Evolutionary conservation across 2,888 invertebrate species (phyloP).

Genomic region (Drosophila birchii): DNA sequence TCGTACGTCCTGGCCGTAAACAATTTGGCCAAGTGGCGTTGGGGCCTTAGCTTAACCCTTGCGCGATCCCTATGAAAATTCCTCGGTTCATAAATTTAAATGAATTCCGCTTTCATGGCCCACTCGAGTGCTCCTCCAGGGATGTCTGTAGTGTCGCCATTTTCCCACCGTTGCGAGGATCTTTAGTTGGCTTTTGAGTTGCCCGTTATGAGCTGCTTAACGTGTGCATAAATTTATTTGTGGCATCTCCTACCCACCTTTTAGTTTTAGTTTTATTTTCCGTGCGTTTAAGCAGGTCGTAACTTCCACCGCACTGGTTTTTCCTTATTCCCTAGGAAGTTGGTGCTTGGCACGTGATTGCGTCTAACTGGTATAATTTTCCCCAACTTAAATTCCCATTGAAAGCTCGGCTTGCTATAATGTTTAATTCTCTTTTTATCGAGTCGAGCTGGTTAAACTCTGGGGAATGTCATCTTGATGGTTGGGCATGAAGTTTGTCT

Average conservation of each 20-base stretch:
- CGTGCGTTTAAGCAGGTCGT: conserved; percentile 42
- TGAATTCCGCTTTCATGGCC: conserved; percentile 75
- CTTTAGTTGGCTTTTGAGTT: conserved; percentile 48
- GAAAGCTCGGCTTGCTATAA: neutral
- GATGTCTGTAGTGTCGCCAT: conserved; percentile 51
- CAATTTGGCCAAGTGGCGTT: conserved; percentile 31
- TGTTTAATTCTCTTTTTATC: conserved; percentile 44
- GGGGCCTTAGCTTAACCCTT: conserved; percentile 2
- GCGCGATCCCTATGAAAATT: conserved; percentile 63
- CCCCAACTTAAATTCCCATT: conserved; percentile 3
- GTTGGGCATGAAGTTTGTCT: conserved; percentile 12
- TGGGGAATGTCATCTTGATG: conserved; percentile 31
- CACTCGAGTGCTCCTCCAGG: conserved; percentile 28
- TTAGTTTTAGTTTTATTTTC: conserved; percentile 8
- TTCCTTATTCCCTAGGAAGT: conserved; percentile 25
- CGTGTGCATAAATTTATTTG: conserved; percentile 63
- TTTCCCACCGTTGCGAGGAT: conserved; percentile 24
- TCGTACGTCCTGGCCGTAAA: conserved; percentile 15
- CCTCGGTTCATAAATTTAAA: conserved; percentile 71
- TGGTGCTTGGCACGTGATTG: conserved; percentile 65
- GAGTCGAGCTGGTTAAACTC: conserved; percentile 25
- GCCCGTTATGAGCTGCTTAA: conserved; percentile 63
- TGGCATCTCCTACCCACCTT: neutral
- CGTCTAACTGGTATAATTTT: conserved; percentile 13
- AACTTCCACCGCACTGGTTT: conserved; percentile 41